phyloP scores from a whole-genome alignment of 2,113 vertebrate species.

The Tetrax tetrax region DNA sequence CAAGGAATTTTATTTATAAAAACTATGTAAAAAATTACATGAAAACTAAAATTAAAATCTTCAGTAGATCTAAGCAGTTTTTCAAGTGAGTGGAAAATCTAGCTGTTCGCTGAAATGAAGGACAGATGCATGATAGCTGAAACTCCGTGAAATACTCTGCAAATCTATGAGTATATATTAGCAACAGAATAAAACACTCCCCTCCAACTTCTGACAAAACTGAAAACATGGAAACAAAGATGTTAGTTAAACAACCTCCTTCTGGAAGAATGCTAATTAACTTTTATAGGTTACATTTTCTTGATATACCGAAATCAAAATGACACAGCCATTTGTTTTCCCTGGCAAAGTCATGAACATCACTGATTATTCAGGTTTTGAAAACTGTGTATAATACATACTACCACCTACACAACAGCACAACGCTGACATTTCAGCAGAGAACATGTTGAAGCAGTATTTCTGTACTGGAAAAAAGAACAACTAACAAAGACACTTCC shows the following conservation, averaged over 20 bases:
- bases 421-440: conserved; percentile 66
- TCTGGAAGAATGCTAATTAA: conserved; percentile 69
- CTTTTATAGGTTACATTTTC: conserved; percentile 68
- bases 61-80: background rate
- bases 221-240: conserved; percentile 63
- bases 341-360: conserved; percentile 67
- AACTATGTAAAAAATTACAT: background rate
- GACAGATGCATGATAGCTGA: conserved; percentile 23
- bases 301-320: conserved; percentile 64
- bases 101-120: background rate
- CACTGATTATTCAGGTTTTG: conserved; percentile 68
- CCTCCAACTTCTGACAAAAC: conserved; percentile 59
- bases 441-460: conserved; percentile 63
- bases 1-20: background rate
- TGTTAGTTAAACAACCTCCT: conserved; percentile 52
- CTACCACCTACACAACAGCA: conserved; percentile 70
- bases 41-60: background rate
- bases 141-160: background rate
- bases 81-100: background rate
- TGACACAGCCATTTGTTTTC: conserved; percentile 72
- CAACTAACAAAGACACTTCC: conserved; percentile 64
- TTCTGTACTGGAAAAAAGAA: conserved; percentile 55
- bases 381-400: conserved; percentile 70
- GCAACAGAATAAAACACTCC: conserved; percentile 30
- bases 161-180: conserved; percentile 60